phyloP scores from a whole-genome alignment of 2,888 invertebrate genomes.

The Drosophila yooni region DNA sequence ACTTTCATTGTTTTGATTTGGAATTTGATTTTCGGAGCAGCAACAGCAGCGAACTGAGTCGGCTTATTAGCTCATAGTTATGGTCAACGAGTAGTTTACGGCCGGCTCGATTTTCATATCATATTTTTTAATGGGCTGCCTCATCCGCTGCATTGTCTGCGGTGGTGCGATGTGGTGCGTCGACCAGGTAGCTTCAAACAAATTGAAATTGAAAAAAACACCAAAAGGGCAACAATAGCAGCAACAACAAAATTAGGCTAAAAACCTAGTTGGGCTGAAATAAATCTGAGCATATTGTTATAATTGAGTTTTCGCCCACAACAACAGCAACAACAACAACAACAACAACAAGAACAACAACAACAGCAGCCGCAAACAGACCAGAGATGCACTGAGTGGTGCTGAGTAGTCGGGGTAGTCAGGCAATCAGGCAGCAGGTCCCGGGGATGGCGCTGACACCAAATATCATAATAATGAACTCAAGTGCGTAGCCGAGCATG shows the following conservation, averaged over 20 bases:
- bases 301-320: constrained; percentile 84
- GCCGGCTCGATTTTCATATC: constrained; percentile 1
- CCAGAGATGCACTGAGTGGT: neutral
- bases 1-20: constrained; percentile 66
- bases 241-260: constrained; percentile 43
- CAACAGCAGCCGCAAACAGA: neutral
- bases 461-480: constrained; percentile 81
- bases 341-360: neutral
- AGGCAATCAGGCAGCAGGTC: constrained; percentile 12
- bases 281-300: constrained; percentile 85
- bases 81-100: constrained; percentile 68
- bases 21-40: constrained; percentile 38
- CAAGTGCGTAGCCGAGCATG: constrained; percentile 41
- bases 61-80: constrained; percentile 76
- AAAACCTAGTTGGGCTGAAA: constrained; percentile 49
- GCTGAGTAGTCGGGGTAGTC: neutral
- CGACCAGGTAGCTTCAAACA: constrained; percentile 45
- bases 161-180: constrained; percentile 9
- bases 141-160: constrained; percentile 49
- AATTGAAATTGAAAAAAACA: constrained; percentile 36
- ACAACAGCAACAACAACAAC: constrained; percentile 1
- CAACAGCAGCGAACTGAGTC: constrained; percentile 2
- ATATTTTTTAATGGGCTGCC: constrained; percentile 43
- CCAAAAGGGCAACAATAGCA: constrained; percentile 23
- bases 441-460: constrained; percentile 73